Base-by-base conservation (phyloP, 2,113 vertebrate species). In the Cebidichthys violaceus region DNA sequence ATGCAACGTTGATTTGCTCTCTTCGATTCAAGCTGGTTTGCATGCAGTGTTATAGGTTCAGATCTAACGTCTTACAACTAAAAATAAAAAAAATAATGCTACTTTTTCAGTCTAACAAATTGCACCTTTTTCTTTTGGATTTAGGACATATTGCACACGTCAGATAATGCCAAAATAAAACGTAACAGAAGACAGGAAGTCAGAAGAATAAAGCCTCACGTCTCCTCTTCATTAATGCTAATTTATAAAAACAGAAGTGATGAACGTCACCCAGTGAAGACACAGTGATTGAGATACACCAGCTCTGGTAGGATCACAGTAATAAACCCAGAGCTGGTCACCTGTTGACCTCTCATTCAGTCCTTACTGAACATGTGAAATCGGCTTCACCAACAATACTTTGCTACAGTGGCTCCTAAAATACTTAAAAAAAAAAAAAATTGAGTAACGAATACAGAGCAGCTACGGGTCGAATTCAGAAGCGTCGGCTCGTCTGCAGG, bases 121-220 rank as follows among this genome's bases (percentile, higher is more conserved):
- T 92, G 90, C 90, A 93, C 89, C 86, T 78, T 86, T 75, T 37
- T 62, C 55, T 79, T 84, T 75, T 27, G 74, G 84, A 83, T 79
- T 72, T 3, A 61, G 71, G 75, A 90, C 77, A 88, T 88, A 92
- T 91, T 91, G 89, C 90, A 94, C 90, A 82, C 37, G 5, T 88
- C 66, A 88, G 83, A 86, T 62, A 86, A 89, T 37, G 71, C 66
- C 67, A 70, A 90, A 90, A 52, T 0, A 57, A 43, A 69, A 31
- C 0, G 1, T 41, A 27, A 85, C 59, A 39, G 29, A 81, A 78
- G 70, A 62, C 20, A 47, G 8, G 18, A 9, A 73, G 43, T 68
- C 61, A 59, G 59, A 67, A 70, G 77, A 78, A 79, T 9, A 77
- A 78, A 67, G 11, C 55, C 39, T 43, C 18, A 13, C 0, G 14